A percentile compares a stretch with the other conserved stretches of the same genome.
These are phyloP conservation scores for Sandelia bainsii DNA, from an alignment of 2,797 vertebrate species.

Conservation along the genomic window DNA sequence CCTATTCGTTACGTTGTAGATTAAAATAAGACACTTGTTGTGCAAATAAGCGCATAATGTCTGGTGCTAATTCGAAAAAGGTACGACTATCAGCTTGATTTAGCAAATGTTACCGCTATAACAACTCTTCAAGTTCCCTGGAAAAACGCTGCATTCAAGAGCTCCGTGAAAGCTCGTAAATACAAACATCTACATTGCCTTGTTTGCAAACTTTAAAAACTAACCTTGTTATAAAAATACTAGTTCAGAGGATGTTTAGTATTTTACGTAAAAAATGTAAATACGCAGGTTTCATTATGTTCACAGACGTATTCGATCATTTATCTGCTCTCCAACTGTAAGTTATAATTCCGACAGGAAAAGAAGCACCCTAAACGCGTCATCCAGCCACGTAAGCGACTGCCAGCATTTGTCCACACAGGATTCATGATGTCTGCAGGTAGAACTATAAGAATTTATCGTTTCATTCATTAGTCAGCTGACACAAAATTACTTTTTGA, in stretches of 20 bases:
- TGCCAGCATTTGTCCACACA: constrained; percentile 40
- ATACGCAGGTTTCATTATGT: rapidly evolving
- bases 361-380: constrained; percentile 13
- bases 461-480: background rate
- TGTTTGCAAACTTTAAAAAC: background rate
- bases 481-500: background rate
- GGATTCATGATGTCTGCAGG: background rate
- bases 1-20: background rate
- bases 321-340: rapidly evolving
- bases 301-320: background rate
- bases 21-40: background rate
- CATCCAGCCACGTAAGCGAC: constrained; percentile 77
- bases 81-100: background rate
- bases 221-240: background rate
- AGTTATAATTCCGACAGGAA: background rate
- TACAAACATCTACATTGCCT: rapidly evolving
- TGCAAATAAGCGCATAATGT: constrained; percentile 33
- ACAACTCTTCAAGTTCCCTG: background rate
- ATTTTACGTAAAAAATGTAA: rapidly evolving
- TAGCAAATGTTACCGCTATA: background rate
- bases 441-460: background rate
- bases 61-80: background rate
- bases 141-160: constrained; percentile 37
- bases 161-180: background rate
- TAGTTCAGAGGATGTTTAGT: background rate